Evolutionary conservation across 2,888 invertebrate species (phyloP), one percentile per base, ranked within the genome.

Genomic region (Phortica magna): DNA sequence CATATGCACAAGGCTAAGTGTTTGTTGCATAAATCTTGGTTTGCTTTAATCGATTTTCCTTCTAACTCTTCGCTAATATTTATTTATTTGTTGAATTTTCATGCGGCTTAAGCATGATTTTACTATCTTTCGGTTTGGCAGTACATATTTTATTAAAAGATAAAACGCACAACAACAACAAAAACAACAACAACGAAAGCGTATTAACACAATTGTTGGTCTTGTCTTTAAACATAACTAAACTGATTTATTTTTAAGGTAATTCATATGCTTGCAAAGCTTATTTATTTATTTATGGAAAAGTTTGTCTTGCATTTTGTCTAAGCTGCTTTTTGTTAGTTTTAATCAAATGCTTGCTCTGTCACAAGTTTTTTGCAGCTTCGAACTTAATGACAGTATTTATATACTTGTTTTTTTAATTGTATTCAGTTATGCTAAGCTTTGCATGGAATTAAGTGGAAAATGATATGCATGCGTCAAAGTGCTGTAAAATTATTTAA

Each of bases 111-210:
- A 42, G 19, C 17, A 7, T 39, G 59, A 73, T 48, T 73, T 73
- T 64, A 7, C 31, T 39, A 2, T 6, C 22, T 31, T 12, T 73
- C 41, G 71, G 72, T 42, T 65, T 42, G 73, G 73, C 70, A 74
- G 74, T 82, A 82, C 85, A 84, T 83, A 81, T 87, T 84, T 88
- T 88, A 88, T 88, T 88, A 88, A 88, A 88, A 87, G 89, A 87
- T 88, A 88, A n/a, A n/a, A n/a, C n/a, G n/a, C n/a, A n/a, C n/a
- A n/a, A 88, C 85, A 88, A 76, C 79, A 64, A 79, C 74, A 80
- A 17, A 41, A 22, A 19, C 9, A n/a, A 67, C 61, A 55, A 77
- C 72, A 76, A 67, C 14, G 57, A 73, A 77, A 68, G 39, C 3
- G 59, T 57, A 72, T 75, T 78, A 76, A 78, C 73, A 78, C 75